Percentiles rank a stretch among this genome's conserved stretches.
phyloP scores from a whole-genome alignment of 2,888 invertebrate species.

The Trissoscelio sp. region DNA sequence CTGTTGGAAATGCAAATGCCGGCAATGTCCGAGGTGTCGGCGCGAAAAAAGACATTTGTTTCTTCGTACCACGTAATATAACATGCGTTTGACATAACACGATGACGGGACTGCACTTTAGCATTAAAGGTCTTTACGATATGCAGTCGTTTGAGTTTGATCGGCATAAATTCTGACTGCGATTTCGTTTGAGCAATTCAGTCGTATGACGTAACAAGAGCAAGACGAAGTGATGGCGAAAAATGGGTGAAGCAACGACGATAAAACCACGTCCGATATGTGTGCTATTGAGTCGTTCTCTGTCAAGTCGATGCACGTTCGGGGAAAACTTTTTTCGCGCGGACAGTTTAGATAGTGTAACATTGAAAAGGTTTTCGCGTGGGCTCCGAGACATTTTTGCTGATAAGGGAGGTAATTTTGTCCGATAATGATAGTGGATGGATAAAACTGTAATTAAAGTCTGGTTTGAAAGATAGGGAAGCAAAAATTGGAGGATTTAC shows the following conservation, averaged over 20 bases:
- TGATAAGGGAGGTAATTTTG: slow-evolving; percentile 24
- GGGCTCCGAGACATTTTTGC: slow-evolving; percentile 19
- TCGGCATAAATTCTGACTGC: slow-evolving; percentile 32
- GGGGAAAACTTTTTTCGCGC: slow-evolving; percentile 13
- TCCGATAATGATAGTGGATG: background rate
- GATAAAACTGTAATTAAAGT: slow-evolving; percentile 12
- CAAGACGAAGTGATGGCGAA: slow-evolving; percentile 25
- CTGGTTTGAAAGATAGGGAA: too few relatives aligned
- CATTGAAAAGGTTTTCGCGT: slow-evolving; percentile 40
- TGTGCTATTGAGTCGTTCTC: slow-evolving; percentile 26
- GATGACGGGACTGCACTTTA: slow-evolving; percentile 5
- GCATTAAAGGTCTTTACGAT: too few relatives aligned
- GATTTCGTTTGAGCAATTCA: slow-evolving; percentile 20
- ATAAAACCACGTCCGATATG: slow-evolving; percentile 25
- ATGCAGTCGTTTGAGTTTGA: too few relatives aligned
- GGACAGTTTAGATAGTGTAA: slow-evolving; percentile 42
- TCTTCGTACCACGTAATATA: slow-evolving; percentile 9
- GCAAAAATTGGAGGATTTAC: too few relatives aligned
- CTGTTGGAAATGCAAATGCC: slow-evolving; percentile 46
- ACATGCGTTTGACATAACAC: slow-evolving; percentile 40
- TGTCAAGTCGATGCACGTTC: slow-evolving; percentile 6
- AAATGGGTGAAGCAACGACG: slow-evolving; percentile 36
- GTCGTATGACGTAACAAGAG: slow-evolving; percentile 17
- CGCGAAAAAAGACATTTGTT: slow-evolving; percentile 17
- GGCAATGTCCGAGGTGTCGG: background rate